Evolutionary conservation across 2,797 vertebrate species (phyloP), one percentile per base, ranked within the genome.

Genomic region (Selene dorsalis): DNA sequence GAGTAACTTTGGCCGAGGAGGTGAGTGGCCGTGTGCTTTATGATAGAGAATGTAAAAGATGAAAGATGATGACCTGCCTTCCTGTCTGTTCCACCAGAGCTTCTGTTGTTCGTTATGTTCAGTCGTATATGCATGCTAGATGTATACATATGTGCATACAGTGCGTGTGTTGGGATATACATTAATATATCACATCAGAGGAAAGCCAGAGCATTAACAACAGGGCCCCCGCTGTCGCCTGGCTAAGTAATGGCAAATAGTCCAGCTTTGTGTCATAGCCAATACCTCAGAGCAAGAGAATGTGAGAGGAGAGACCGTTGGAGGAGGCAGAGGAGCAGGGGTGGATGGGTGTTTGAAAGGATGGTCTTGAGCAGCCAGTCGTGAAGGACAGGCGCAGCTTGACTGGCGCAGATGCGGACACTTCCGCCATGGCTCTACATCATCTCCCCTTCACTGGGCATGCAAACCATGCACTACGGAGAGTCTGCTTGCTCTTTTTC

Each of bases 1-100:
- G 83, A 95, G 94, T 58, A 99, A 99, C 95, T 98, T 97, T 74
- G 94, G 97, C 68, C 96, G 97, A 85, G 97, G 96, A 96, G 98
- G 98, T 98, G 92, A 92, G 94, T 87, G 28, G 66, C 73, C 69
- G 3, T 28, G 14, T 70, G 30, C 16, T 72, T 41, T 38, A 17
- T 58, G 9, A 45, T 61, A 61, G 26, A 67, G 38, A 67, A 9
- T 13, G 16, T n/a, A 50, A 50, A 17, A 80, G 67, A 82, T 80
- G 45, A 85, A 88, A 67, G 48, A 88, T 80, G 69, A 70, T 20
- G 59, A 20, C 59, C n/a, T 71, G 45, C 26, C 38, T 71, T 74
- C 26, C 13, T 80, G 64, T 73, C 14, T 63, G 35, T 65, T 70
- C 58, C 22, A 30, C 64, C 5, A 1, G 13, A 53, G 32, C 43